These are phyloP conservation scores for Anguilla japonica DNA, from an alignment of 2,113 vertebrate species.

Conservation along the genomic window DNA sequence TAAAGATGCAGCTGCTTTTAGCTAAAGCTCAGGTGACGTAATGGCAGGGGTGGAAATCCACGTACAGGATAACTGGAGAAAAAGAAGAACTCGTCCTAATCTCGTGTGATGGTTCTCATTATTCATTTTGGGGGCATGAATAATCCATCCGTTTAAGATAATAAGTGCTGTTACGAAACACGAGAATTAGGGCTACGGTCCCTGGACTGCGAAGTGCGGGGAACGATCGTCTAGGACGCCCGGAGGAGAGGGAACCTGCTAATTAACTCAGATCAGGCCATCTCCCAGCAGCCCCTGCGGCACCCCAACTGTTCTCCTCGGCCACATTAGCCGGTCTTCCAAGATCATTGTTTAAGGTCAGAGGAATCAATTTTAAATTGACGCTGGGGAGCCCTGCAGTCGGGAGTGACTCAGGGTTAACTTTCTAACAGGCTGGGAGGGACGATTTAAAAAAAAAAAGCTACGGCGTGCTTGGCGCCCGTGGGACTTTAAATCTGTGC, in stretches of 20 bases:
- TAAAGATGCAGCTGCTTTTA: slow-evolving; percentile 14
- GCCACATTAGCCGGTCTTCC: slow-evolving; percentile 24
- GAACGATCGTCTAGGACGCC: neutral
- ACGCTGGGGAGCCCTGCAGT: slow-evolving; percentile 39
- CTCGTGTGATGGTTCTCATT: slow-evolving; percentile 1
- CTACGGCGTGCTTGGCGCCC: neutral
- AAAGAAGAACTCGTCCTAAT: neutral
- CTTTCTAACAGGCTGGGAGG: neutral
- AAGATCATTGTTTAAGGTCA: slow-evolving; percentile 24
- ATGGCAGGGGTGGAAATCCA: neutral
- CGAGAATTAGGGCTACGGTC: neutral
- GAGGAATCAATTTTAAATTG: slow-evolving; percentile 46
- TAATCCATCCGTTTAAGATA: neutral
- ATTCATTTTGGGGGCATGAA: neutral
- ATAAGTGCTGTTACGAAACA: neutral
- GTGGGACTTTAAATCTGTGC: neutral
- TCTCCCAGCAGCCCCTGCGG: slow-evolving; percentile 32
- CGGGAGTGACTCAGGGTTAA: slow-evolving; percentile 27
- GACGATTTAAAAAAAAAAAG: neutral
- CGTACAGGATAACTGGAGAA: neutral
- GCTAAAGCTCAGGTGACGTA: slow-evolving; percentile 6
- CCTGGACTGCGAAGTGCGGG: neutral
- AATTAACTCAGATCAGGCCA: slow-evolving; percentile 32
- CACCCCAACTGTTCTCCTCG: slow-evolving; percentile 13
- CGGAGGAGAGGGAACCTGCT: slow-evolving; percentile 34